Evolutionary conservation across 2,113 vertebrate species (phyloP).

Genomic region (Motacilla tschutschensis): DNA sequence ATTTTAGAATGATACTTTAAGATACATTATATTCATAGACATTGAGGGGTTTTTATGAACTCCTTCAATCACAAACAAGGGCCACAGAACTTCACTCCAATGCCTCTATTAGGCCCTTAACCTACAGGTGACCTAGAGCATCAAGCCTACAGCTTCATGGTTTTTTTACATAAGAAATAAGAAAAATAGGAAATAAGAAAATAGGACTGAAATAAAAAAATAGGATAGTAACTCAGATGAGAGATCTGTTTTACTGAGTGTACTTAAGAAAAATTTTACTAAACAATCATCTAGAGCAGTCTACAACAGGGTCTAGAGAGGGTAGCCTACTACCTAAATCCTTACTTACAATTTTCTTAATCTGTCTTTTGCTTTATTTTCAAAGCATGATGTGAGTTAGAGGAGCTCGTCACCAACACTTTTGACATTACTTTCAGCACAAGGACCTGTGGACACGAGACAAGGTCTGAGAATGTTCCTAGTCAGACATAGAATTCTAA

Average conservation of each 20-base stretch:
- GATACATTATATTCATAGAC: neutral
- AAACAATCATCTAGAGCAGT: neutral
- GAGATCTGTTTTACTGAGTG: neutral
- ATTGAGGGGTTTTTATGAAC: neutral
- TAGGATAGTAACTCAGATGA: neutral
- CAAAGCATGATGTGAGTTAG: neutral
- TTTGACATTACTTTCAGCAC: neutral
- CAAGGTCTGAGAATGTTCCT: accelerated
- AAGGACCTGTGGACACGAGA: neutral
- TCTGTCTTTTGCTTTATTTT: neutral
- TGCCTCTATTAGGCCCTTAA: neutral
- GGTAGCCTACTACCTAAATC: neutral
- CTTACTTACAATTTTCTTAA: neutral
- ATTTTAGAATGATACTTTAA: neutral
- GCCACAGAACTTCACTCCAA: neutral
- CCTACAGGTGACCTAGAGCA: neutral
- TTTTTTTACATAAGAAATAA: neutral
- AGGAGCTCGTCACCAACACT: neutral
- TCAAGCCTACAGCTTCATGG: neutral
- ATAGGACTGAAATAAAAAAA: neutral
- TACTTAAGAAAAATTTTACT: neutral
- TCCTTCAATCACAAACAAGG: neutral
- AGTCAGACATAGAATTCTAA: neutral
- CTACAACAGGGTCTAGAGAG: neutral
- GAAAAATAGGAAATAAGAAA: neutral